phyloP scores from a whole-genome alignment of 2,888 invertebrate genomes.

The Machimus atricapillus region DNA sequence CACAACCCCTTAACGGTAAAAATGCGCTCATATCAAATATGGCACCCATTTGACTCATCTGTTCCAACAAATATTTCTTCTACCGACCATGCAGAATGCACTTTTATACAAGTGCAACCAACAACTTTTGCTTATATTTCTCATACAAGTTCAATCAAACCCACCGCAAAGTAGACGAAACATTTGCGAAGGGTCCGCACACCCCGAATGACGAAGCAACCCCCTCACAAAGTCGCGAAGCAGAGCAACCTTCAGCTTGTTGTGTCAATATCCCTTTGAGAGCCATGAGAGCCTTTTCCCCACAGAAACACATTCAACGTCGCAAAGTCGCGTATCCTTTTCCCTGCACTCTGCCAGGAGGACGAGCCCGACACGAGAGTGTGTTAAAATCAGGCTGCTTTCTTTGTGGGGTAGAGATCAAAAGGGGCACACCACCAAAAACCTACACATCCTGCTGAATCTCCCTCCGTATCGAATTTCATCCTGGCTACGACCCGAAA shows the following conservation, averaged over 20 bases:
- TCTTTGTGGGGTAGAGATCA: neutral
- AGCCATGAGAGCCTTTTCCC: neutral
- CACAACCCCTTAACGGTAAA: neutral
- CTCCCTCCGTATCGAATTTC: constrained; percentile 18
- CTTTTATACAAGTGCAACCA: neutral
- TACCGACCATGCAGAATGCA: neutral
- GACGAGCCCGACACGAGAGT: neutral
- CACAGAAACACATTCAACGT: neutral
- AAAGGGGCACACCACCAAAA: neutral
- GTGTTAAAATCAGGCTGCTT: neutral
- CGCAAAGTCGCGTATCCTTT: neutral
- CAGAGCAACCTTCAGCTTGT: constrained; percentile 23
- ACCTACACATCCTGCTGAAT: neutral
- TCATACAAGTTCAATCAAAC: neutral
- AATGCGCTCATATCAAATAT: neutral
- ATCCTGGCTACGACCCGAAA: neutral
- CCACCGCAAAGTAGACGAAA: neutral
- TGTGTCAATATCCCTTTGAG: constrained; percentile 21
- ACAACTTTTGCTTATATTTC: neutral
- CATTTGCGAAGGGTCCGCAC: neutral
- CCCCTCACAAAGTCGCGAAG: neutral
- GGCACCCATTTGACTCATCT: neutral
- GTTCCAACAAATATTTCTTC: neutral
- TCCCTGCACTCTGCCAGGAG: neutral
- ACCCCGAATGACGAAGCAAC: neutral